phyloP scores from a whole-genome alignment of 2,888 invertebrate species.

The Stenotaenia linearis region DNA sequence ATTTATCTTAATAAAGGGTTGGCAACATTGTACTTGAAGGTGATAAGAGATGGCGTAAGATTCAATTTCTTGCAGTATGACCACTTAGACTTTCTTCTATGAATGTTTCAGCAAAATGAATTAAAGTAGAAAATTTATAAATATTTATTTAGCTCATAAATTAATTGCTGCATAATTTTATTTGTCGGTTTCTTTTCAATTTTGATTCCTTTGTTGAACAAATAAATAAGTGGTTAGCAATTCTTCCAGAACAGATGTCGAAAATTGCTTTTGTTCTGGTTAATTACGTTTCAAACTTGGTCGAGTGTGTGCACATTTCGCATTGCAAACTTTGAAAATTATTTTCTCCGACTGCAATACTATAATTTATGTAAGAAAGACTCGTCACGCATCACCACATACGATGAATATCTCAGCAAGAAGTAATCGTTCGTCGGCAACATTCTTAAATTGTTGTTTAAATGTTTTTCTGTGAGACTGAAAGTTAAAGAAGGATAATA shows the following conservation, averaged over 20 bases:
- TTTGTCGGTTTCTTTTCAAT: background rate
- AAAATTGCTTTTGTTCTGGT: background rate
- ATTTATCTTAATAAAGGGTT: too few species aligned
- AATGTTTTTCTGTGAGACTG: too few species aligned
- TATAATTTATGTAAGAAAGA: background rate
- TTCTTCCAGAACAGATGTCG: background rate
- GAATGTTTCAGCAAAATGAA: too few species aligned
- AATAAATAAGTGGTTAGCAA: background rate
- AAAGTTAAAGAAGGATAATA: background rate
- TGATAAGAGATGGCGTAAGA: too few species aligned
- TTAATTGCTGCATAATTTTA: too few species aligned
- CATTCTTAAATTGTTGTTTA: background rate
- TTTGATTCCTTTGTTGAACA: background rate
- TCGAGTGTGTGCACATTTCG: background rate
- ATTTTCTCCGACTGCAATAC: background rate
- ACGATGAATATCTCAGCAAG: background rate
- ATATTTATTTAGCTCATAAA: too few species aligned
- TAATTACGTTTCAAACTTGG: background rate
- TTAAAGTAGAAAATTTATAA: too few species aligned
- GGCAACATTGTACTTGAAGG: too few species aligned
- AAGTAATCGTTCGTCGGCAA: background rate
- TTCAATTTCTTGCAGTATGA: too few species aligned
- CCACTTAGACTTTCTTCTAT: too few species aligned
- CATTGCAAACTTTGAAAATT: background rate
- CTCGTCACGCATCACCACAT: background rate